Evolutionary conservation across 2,888 invertebrate genomes (phyloP).

Genomic region (Cantharis rustica): DNA sequence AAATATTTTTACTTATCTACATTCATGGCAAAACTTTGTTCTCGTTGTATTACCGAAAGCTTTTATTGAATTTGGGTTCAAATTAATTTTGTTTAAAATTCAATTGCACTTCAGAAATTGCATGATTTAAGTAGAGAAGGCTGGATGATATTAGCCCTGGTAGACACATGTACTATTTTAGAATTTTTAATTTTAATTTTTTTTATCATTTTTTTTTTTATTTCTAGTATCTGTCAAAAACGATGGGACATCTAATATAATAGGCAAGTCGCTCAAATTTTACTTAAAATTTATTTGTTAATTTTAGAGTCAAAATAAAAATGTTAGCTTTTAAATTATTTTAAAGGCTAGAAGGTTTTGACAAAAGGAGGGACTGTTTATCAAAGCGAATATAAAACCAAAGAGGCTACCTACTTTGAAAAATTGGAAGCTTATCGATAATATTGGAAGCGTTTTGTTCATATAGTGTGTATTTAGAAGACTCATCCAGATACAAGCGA

Average conservation of each 20-base stretch:
- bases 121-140: neutral
- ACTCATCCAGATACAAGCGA: too few relatives aligned
- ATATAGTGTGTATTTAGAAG: too few relatives aligned
- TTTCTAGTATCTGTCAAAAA: neutral
- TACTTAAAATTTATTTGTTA: neutral
- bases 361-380: neutral
- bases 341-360: neutral
- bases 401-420: too few relatives aligned
- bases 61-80: neutral
- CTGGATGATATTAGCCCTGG: neutral
- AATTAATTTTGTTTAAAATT: neutral
- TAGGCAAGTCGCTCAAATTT: neutral
- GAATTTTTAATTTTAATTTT: neutral
- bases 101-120: neutral
- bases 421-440: too few relatives aligned
- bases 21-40: neutral
- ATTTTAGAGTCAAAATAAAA: neutral
- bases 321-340: neutral
- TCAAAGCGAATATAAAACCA: neutral
- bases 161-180: neutral
- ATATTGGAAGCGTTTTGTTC: too few relatives aligned
- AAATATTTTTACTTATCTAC: neutral
- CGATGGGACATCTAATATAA: neutral
- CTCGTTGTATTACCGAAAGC: neutral
- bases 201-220: neutral